Conservation (phyloP, 1,140 invertebrate genomes). For the Protaetia brevitarsis region DNA sequence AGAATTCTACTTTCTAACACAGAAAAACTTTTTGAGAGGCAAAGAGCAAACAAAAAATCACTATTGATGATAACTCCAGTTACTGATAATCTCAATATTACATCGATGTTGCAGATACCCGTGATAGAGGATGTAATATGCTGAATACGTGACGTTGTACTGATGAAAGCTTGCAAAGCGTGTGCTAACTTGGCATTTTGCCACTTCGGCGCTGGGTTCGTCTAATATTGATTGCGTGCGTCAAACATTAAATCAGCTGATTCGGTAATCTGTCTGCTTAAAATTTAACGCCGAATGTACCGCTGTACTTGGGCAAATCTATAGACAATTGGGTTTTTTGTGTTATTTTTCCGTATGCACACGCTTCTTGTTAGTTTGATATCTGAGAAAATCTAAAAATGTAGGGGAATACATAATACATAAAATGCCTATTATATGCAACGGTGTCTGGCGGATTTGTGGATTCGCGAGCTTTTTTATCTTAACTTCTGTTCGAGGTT, state of each 20-base stretch:
- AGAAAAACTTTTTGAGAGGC: no score
- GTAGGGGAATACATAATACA: neutral
- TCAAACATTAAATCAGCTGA: neutral
- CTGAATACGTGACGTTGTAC: no score
- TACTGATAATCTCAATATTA: neutral
- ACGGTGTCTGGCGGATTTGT: neutral
- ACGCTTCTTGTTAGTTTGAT: neutral
- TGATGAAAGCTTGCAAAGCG: neutral
- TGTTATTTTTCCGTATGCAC: neutral
- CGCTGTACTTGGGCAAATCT: no score
- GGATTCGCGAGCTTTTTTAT: neutral
- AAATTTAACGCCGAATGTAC: neutral
- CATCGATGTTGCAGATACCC: neutral
- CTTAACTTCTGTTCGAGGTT: conserved; percentile 21
- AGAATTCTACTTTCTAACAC: no score
- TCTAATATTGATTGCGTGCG: neutral
- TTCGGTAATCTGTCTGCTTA: neutral
- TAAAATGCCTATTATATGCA: neutral
- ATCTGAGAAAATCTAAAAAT: neutral
- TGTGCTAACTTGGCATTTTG: neutral
- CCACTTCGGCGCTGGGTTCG: neutral
- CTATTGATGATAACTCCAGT: no score
- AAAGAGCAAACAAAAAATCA: no score
- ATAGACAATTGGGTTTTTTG: neutral
- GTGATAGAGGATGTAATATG: neutral